Evolutionary conservation across 1,140 invertebrate genomes (phyloP).

Genomic region (Trypoxylus dichotomus): DNA sequence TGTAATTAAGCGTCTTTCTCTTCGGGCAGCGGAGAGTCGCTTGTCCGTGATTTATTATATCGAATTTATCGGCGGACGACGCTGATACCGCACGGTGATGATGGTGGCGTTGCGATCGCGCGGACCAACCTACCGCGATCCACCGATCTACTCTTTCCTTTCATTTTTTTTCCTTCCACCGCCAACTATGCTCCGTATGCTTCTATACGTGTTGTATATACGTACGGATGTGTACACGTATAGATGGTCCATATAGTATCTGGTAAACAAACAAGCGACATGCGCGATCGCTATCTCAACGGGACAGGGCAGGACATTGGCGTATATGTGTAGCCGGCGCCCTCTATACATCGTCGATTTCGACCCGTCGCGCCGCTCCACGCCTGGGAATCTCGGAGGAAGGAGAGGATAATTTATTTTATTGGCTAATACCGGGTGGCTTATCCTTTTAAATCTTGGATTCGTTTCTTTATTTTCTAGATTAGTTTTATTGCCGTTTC

Average conservation of each 20-base stretch:
- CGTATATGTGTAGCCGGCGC: slow-evolving; percentile 28
- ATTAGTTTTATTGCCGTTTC: no score
- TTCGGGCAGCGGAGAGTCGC: neutral
- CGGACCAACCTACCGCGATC: slow-evolving; percentile 2
- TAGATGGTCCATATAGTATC: slow-evolving; percentile 17
- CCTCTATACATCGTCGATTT: slow-evolving; percentile 9
- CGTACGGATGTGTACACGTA: slow-evolving; percentile 4
- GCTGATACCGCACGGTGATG: neutral
- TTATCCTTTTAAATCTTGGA: neutral
- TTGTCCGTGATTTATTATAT: slow-evolving; percentile 11
- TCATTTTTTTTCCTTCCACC: neutral
- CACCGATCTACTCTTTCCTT: neutral
- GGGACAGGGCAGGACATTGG: slow-evolving; percentile 33
- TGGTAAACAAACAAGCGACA: slow-evolving; percentile 43
- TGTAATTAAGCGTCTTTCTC: slow-evolving; percentile 45
- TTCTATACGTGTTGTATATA: neutral
- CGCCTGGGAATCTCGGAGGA: neutral
- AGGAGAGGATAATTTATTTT: slow-evolving; percentile 26
- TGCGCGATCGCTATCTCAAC: slow-evolving; percentile 38
- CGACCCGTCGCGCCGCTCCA: neutral
- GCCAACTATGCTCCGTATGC: neutral
- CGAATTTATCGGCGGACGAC: neutral
- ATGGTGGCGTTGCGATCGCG: neutral
- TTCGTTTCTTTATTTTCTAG: neutral
- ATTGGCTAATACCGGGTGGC: slow-evolving; percentile 14